Evolutionary conservation across 2,888 invertebrate species (phyloP).

Genomic region (Chirona hameri): DNA sequence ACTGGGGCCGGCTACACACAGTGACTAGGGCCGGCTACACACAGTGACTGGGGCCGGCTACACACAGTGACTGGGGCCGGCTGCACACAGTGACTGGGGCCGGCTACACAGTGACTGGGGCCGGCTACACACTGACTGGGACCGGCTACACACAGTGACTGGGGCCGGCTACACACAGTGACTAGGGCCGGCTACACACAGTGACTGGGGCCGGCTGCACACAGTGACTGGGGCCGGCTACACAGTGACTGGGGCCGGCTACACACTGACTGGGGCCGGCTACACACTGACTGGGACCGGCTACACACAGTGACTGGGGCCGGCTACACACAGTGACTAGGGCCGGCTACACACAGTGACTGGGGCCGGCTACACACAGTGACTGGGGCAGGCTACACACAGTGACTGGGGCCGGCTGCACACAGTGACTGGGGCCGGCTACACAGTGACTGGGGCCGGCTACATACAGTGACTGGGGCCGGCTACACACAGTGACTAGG

Average conservation of each 20-base stretch:
- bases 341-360: no score
- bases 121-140: no score
- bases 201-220: no score
- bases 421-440: not conserved
- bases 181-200: no score
- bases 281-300: not conserved
- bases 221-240: no score
- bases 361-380: no score
- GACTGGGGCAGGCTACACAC: not conserved
- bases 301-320: no score
- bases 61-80: not conserved
- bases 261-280: not conserved
- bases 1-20: no score
- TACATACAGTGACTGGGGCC: not conserved
- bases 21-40: not conserved
- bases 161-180: not conserved
- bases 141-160: not conserved
- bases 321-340: no score
- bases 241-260: no score
- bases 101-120: not conserved
- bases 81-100: not conserved
- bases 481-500: not conserved
- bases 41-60: not conserved
- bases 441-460: not conserved
- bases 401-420: not conserved